Evolutionary conservation across 2,888 invertebrate genomes (phyloP), one percentile per base, ranked within the genome.

Genomic region (Mesopsocus fuscifrons): DNA sequence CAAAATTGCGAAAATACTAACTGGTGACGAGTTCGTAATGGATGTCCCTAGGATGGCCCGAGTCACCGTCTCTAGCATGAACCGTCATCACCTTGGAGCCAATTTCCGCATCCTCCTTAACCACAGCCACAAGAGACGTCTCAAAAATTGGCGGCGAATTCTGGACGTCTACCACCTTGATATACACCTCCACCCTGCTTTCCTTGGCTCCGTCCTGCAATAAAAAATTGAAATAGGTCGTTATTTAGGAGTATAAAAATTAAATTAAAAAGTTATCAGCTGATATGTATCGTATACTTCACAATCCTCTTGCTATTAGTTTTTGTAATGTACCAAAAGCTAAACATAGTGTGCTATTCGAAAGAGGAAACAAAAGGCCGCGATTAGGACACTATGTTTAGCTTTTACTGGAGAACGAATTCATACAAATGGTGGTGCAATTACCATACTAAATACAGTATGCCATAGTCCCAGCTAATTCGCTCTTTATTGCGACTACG

Each of bases 91-190:
- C 80, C 33, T 81, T 61, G 0, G 82, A 79, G 9, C 85, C 87
- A 31, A 89, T 84, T 0, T 81, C 75, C 44, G 79, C 82, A 53
- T 87, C 82, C 58, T 89, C 89, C 18, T 71, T 67, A 23, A 88
- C 69, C 18, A 85, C 75, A 0, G 80, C 81, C 11, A 78, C 77
- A 43, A 87, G 64, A 0, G 84, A 73, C 1, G 84, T 84, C 38
- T 74, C 72, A 63, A 89, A 89, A 43, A 78, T 71, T 0, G 89
- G 89, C 1, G 88, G 83, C 1, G 76, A 78, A 59, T 89, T 85
- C 64, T 89, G 89, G 1, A 88, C 76, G 56, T 89, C 88, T 46
- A 74, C 69, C 1, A 91, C 78, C 49, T 77, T 75, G 20, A 88
- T 74, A 53, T 79, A 77, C 11, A 87, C 77, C 41, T 71, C 73